phyloP scores from a whole-genome alignment of 2,888 invertebrate genomes.

The Bugula neritina region DNA sequence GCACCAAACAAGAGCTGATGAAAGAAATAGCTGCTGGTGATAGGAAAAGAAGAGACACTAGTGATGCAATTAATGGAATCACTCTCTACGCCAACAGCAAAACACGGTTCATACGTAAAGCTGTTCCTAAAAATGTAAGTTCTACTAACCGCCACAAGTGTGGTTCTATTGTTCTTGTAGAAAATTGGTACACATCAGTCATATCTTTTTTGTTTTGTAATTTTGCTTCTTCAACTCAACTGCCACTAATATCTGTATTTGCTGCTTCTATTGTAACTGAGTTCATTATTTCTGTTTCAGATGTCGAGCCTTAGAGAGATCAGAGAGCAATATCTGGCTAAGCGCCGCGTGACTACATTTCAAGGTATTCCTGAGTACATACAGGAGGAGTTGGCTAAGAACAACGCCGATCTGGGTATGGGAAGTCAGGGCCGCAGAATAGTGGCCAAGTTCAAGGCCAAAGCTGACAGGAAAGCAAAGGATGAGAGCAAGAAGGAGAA shows the following conservation, averaged over 20 bases:
- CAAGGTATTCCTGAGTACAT: neutral
- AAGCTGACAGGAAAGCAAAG: neutral
- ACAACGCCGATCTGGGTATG: constrained; percentile 18
- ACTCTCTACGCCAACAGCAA: constrained; percentile 4
- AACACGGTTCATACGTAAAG: constrained; percentile 4
- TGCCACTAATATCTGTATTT: too few species aligned
- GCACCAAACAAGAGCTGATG: too few species aligned
- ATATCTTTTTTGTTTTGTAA: too few species aligned
- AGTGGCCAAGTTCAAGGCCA: neutral
- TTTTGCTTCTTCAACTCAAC: too few species aligned
- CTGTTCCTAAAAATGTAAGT: constrained; percentile 1
- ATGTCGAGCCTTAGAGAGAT: neutral
- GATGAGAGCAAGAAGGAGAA: neutral
- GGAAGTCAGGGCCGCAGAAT: neutral
- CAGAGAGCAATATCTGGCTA: neutral
- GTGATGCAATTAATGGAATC: constrained; percentile 11
- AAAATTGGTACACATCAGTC: too few species aligned
- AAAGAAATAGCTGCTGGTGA: neutral
- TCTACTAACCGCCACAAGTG: too few species aligned
- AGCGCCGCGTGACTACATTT: neutral
- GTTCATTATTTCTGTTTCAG: too few species aligned
- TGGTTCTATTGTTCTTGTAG: too few species aligned
- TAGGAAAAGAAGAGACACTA: neutral
- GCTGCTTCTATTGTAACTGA: too few species aligned
- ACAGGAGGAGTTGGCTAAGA: neutral